A percentile compares a stretch with the other conserved stretches of the same genome.
phyloP scores from a whole-genome alignment of 2,888 invertebrate genomes.

The Polylopha cassiicola region DNA sequence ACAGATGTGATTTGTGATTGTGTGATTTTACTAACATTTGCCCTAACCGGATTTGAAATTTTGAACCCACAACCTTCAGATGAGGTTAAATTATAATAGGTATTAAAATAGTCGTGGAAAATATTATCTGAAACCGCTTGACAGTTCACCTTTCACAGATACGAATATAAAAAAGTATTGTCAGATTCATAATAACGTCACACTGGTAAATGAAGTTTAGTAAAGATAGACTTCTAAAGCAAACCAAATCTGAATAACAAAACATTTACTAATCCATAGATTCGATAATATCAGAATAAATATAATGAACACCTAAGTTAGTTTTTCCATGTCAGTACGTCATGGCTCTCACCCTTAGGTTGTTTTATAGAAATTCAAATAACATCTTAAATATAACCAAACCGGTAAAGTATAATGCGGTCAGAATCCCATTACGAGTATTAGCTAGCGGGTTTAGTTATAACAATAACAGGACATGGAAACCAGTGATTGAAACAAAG shows the following conservation, averaged over 20 bases:
- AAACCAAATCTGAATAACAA: no score
- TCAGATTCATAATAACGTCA: background rate
- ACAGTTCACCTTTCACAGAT: no score
- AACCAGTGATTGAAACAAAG: conserved; percentile 31
- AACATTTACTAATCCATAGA: background rate
- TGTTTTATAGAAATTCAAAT: conserved; percentile 47
- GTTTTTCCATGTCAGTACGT: conserved; percentile 11
- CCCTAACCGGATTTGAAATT: no score
- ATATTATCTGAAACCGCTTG: no score
- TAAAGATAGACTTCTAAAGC: conserved; percentile 3
- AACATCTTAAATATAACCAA: conserved; percentile 47
- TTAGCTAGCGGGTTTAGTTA: conserved; percentile 46
- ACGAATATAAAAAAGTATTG: background rate
- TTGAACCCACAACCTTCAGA: no score
- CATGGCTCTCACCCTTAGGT: conserved; percentile 59
- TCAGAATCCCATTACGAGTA: conserved; percentile 42
- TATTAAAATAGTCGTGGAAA: no score
- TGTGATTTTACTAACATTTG: no score
- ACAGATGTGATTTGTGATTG: no score
- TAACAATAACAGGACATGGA: conserved; percentile 34
- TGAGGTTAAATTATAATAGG: no score
- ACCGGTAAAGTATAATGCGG: conserved; percentile 52
- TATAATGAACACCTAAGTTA: conserved; percentile 12
- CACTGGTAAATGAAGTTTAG: conserved; percentile 1
- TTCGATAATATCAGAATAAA: background rate